Evolutionary conservation across 30 jellyfish, hydroid and myxozoan species (phyloP), one percentile per base, ranked within the genome.

Genomic region (Euphysa ruthae): DNA sequence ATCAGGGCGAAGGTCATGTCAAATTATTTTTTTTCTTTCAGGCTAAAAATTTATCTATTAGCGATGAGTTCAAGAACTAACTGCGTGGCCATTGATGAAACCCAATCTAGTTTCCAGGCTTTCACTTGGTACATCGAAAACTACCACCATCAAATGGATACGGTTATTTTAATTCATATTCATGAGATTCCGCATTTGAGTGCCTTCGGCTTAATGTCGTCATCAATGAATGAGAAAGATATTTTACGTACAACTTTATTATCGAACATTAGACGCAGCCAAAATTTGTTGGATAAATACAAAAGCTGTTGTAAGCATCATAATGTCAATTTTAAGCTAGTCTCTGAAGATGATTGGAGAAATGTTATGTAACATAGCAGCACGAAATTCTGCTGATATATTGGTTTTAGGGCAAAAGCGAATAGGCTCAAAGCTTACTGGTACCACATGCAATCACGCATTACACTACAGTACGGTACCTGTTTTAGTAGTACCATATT

Each of bases 371-470:
- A 29, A 46, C 10, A 46, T 46, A n/a, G 4, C 60, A 2, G 23
- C 18, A 46, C 7, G 23, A 46, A 4, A 46, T 46, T 5, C 6
- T 46, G 60, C 60, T 46, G 10, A 46, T 46, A 25, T 46, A 5
- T 46, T 46, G 60, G 60, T 46, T 46, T n/a, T 46, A n/a, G 60
- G 60, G 18, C 60, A 46, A 46, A 46, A 46, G 10, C 60, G 60
- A 25, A 46, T 46, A 5, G 60, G 60, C 60, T 46, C 60, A 2
- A 29, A 46, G 60, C 23, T 46, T 46, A 46, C 23, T 8, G 60
- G 60, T n/a, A 4, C 18, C 18, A 46, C 60, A 2, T 46, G 60
- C 23, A 46, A 46, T 29, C 23, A 46, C 23, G 60, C 23, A 25
- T 46, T 46, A 10, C 18, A 8, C 6, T 3, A 46, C 8, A n/a